Conservation (phyloP, 2,113 vertebrate species). For the Hemichromis elongatus region DNA sequence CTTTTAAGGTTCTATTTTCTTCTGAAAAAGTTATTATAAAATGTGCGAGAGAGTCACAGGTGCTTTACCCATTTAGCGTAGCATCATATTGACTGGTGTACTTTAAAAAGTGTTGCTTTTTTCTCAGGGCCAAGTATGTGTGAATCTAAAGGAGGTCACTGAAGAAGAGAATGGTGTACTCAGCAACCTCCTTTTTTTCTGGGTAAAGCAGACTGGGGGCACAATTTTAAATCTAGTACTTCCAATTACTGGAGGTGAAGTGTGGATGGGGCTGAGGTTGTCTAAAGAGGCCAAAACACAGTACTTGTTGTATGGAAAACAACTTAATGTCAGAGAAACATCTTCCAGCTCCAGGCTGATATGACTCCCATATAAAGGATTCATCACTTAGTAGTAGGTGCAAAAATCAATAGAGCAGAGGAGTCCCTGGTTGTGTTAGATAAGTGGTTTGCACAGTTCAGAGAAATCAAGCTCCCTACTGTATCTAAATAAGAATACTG, state of each 20-base stretch:
- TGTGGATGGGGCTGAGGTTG: background rate
- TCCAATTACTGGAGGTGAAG: background rate
- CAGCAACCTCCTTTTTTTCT: background rate
- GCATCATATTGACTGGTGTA: background rate
- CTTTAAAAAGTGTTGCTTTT: background rate
- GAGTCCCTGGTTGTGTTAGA: constrained; percentile 17
- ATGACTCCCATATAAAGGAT: background rate
- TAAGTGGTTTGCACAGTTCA: background rate
- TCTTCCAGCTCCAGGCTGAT: background rate
- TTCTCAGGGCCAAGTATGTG: background rate
- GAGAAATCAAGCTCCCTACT: background rate
- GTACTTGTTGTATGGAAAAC: background rate
- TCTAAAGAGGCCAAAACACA: background rate
- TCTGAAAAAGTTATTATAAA: background rate
- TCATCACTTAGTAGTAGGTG: background rate
- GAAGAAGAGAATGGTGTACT: background rate
- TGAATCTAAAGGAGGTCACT: background rate
- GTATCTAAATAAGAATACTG: background rate
- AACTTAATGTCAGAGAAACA: background rate
- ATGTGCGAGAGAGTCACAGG: background rate
- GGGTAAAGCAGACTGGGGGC: background rate
- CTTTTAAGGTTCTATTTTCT: background rate
- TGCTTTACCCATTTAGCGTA: background rate
- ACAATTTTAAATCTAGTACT: background rate
- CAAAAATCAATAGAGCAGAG: constrained; percentile 19